Conservation (phyloP, 1,140 invertebrate species). For the silkworm (Bombyx mori) region ASM3026992v2 NC_085129.1:16165001-16165500, state of each 20-base stretch:
- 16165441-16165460: constrained; percentile 32
- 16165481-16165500: constrained; percentile 35
- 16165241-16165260: constrained; percentile 32
- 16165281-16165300: constrained; percentile 49
- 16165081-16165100: constrained; percentile 82
- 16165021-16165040: constrained; percentile 80
- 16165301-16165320: constrained; percentile 53
- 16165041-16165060: constrained; percentile 81
- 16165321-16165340: constrained; percentile 55
- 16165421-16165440: constrained; percentile 56
- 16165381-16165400: constrained; percentile 27
- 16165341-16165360: constrained; percentile 28
- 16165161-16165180: constrained; percentile 80
- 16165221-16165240: constrained; percentile 55
- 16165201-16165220: constrained; percentile 55
- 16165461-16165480: constrained; percentile 18
- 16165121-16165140: constrained; percentile 77
- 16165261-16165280: constrained; percentile 51
- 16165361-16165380: constrained; percentile 33
- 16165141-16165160: constrained; percentile 74
- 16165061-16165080: constrained; percentile 82
- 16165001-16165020: constrained; percentile 71
- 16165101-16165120: constrained; percentile 83
- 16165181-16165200: constrained; percentile 64
- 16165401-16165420: constrained; percentile 37